A percentile compares a stretch with the other conserved stretches of the same genome.
phyloP scores from a whole-genome alignment of 2,113 vertebrate species.

The Callipepla squamata region DNA sequence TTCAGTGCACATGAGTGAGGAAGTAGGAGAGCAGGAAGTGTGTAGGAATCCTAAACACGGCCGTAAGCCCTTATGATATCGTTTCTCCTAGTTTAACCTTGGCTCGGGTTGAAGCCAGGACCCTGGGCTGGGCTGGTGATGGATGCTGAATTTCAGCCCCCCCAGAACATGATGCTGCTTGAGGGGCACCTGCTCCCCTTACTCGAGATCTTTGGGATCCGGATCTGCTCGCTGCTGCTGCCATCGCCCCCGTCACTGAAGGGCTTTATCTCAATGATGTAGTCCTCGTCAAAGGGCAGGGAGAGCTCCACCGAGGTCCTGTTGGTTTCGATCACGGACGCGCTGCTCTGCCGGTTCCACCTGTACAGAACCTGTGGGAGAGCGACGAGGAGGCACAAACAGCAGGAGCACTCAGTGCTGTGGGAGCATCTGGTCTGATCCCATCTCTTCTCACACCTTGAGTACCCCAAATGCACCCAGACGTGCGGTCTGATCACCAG shows the following conservation, averaged over 20 bases:
- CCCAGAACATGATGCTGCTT: no score
- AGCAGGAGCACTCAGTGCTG: rapidly evolving
- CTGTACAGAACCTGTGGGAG: constrained; percentile 89
- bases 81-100: background rate
- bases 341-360: constrained; percentile 89
- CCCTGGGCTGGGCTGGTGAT: rapidly evolving
- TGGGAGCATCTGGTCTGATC: rapidly evolving
- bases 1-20: background rate
- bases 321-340: constrained; percentile 92
- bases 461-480: background rate
- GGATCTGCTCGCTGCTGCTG: constrained; percentile 93
- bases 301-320: constrained; percentile 94
- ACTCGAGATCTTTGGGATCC: constrained; percentile 90
- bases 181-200: constrained; percentile 5
- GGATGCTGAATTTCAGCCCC: background rate
- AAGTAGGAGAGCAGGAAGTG: background rate
- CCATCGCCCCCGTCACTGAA: constrained; percentile 97
- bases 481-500: rapidly evolving
- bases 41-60: background rate
- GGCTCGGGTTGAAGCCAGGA: background rate
- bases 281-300: constrained; percentile 91
- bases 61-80: rapidly evolving
- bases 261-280: constrained; percentile 93
- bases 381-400: background rate
- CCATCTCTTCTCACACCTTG: background rate